Percentiles rank a stretch among this genome's conserved stretches.
phyloP scores from a whole-genome alignment of 2,113 vertebrate species.

The Elachura formosa region DNA sequence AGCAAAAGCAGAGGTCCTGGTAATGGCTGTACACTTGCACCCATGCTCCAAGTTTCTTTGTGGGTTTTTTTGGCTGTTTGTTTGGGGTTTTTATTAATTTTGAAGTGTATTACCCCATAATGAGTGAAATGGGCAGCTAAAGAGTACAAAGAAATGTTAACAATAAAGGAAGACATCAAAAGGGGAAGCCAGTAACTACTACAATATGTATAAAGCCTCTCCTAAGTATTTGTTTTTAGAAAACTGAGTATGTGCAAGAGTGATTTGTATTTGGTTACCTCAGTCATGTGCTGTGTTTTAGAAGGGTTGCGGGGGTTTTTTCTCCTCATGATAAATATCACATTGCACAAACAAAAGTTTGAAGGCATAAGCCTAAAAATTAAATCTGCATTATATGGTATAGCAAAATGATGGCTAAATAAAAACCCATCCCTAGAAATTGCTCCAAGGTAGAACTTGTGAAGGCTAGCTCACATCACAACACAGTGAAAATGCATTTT shows the following conservation, averaged over 20 bases:
- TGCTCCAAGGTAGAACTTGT: not conserved
- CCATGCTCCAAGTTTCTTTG: not conserved
- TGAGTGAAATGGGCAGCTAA: not conserved
- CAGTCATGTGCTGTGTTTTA: not conserved
- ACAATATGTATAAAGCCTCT: not conserved
- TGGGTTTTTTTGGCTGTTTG: not conserved
- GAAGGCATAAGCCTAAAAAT: not conserved
- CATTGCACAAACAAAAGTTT: not conserved
- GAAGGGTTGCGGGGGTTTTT: not conserved
- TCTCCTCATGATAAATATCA: not conserved
- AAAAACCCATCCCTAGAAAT: not conserved
- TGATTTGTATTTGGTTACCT: not conserved
- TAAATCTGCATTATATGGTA: not conserved
- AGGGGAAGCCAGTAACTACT: not conserved
- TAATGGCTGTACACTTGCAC: not conserved
- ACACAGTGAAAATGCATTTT: not conserved
- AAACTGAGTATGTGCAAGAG: not conserved
- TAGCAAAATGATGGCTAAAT: not conserved
- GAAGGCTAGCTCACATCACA: not conserved
- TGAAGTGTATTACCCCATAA: not conserved
- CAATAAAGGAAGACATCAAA: not conserved
- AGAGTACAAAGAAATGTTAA: not conserved
- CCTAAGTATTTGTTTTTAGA: not conserved
- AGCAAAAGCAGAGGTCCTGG: not conserved
- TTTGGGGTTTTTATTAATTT: not conserved